Percentiles rank a stretch among this genome's conserved stretches.
These are phyloP conservation scores for Eupithecia centaureata DNA, from an alignment of 2,888 invertebrate species.

Conservation along the genomic window DNA sequence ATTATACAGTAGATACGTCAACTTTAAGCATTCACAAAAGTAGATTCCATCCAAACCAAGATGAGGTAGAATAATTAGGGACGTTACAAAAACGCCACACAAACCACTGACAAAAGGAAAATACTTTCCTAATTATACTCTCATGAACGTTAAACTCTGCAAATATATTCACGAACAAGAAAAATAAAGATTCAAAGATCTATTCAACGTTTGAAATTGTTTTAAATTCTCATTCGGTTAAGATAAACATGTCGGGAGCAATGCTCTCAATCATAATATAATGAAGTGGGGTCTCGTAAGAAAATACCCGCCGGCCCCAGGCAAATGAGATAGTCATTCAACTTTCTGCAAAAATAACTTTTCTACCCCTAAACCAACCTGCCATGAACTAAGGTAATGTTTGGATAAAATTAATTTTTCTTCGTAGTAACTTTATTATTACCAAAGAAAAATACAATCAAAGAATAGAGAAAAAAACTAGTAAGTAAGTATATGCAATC, in stretches of 20 bases:
- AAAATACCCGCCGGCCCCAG: constrained; percentile 57
- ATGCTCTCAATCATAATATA: constrained; percentile 65
- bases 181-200: constrained; percentile 27
- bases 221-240: constrained; percentile 43
- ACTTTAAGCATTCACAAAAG: not conserved
- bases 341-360: constrained; percentile 51
- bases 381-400: constrained; percentile 1
- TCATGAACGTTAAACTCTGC: constrained; percentile 12
- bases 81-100: not conserved
- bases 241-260: constrained; percentile 63
- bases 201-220: constrained; percentile 36
- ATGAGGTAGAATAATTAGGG: no score
- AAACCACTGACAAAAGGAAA: not conserved
- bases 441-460: no score
- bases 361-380: constrained; percentile 12
- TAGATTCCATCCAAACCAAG: not conserved
- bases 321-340: constrained; percentile 60
- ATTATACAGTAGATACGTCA: no score
- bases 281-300: constrained; percentile 55
- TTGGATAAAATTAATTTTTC: not conserved
- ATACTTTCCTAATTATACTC: not conserved
- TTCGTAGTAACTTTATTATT: no score
- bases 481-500: no score
- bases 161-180: constrained; percentile 18
- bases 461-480: no score